Evolutionary conservation across 2,113 vertebrate genomes (phyloP).

Genomic region (Colossoma macropomum): DNA sequence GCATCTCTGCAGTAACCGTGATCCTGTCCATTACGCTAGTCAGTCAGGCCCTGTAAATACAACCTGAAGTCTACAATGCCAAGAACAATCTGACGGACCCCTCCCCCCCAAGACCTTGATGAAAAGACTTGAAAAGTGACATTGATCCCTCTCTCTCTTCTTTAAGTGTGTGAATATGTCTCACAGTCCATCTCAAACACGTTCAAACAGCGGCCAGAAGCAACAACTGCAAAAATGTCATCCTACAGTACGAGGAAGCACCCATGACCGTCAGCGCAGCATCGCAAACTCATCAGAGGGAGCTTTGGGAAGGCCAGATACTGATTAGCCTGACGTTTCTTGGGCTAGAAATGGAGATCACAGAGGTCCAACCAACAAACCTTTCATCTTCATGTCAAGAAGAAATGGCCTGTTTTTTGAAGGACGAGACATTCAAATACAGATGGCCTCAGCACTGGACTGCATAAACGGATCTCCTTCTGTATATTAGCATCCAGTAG

Average conservation of each 20-base stretch:
- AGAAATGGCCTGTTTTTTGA: constrained; percentile 1
- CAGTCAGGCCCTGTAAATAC: constrained; percentile 52
- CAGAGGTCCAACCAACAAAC: background rate
- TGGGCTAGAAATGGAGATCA: background rate
- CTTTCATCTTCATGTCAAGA: background rate
- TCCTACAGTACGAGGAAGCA: background rate
- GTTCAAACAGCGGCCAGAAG: constrained; percentile 15
- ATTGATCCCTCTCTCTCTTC: constrained; percentile 43
- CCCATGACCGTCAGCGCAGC: constrained; percentile 7
- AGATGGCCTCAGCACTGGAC: background rate
- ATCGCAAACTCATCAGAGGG: background rate
- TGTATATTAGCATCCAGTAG: constrained; percentile 43
- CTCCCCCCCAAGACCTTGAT: background rate
- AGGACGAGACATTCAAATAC: background rate
- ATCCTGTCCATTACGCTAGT: constrained; percentile 36
- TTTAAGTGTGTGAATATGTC: constrained; percentile 42
- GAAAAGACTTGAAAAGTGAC: constrained; percentile 44
- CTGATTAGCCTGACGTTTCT: background rate
- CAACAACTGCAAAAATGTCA: constrained; percentile 2
- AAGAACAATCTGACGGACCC: constrained; percentile 46
- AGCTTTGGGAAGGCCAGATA: background rate
- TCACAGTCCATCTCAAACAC: constrained; percentile 46
- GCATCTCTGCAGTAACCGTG: constrained; percentile 43
- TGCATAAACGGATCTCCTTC: constrained; percentile 12
- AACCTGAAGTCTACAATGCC: constrained; percentile 28